Base-by-base conservation (phyloP, 2,888 invertebrate species). In the Patella pellucida region DNA sequence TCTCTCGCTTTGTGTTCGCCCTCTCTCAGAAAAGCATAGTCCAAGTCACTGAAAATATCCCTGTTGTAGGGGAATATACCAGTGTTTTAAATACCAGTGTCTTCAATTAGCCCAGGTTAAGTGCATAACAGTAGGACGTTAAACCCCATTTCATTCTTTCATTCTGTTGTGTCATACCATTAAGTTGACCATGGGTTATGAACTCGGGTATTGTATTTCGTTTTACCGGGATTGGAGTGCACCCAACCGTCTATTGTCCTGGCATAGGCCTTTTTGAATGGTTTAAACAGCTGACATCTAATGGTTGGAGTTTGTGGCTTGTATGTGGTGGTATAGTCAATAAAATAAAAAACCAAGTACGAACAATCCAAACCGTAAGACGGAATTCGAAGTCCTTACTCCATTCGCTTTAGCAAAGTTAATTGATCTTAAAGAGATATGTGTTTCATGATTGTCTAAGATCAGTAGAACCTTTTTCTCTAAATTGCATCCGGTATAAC, bases 221-320 rank as follows among this genome's bases (percentile, higher is more conserved):
- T 84, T 84, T 87, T 89, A 7, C 89, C 90, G 5, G 85, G 84
- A 82, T 85, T 79, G 41, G 62, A 69, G 69, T 80, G 19, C 78
- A 81, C 76, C 69, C 69, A 80, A 80, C 56, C 62, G 71, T 78
- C 74, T 69, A 73, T 87, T 0, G 85, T 85, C 27, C 80, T 83
- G 74, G 27, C 27, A 27, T 27, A 27, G 23, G 84, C 86, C 12
- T 83, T 77, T 74, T 90, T 89, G 71, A 90, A 87, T 7, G 87
- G 83, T 23, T 81, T 81, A 80, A 71, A 31, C 91, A 86, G 54
- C 86, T 81, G 15, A 85, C 19, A 52, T 81, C 80, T 1, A 81
- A 71, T 31, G 77, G 79, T 70, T 79, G 80, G 15, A 81, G 71
- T 79, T 90, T 90, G 74, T 88, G 90, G 11, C 89, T 86, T 74